Evolutionary conservation across 2,113 vertebrate genomes (phyloP), one percentile per base, ranked within the genome.

Genomic region (Empidonax alnorum): DNA sequence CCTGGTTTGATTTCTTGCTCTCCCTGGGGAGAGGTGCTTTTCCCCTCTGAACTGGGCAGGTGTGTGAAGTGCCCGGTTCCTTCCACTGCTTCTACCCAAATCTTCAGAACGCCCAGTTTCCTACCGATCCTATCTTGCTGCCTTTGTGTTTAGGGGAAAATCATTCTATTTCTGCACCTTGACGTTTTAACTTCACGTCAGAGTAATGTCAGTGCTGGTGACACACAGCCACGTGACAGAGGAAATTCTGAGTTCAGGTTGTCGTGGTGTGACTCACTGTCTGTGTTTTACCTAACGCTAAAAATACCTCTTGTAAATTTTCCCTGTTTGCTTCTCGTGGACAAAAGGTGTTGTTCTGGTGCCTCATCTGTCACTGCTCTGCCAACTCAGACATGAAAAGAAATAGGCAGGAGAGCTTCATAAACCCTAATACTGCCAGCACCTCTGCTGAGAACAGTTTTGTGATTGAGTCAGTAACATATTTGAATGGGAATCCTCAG

Each of bases 171-270:
- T 96, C 74, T 68, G 44, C 61, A 90, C 37, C 35, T 94, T 83
- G 13, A 23, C 1, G 2, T 55, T 90, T 94, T 86, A 87, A 78
- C 31, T 78, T 3, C 6, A 41, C 58, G 33, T 61, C 61, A 82
- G 89, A 84, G 35, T 63, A 67, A 61, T 72, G 44, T 90, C 76
- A 82, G 46, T 0, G 0, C 79, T 18, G 33, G 47, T 94, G 94
- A 89, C 94, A 95, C 79, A 52, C 35, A 47, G 59, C 75, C 87
- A 88, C 33, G 10, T 63, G 71, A 61, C 72, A 84, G 73, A 89
- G 94, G 92, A 96, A 95, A 89, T 75, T 90, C 49, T 95, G 76
- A 93, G 35, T 71, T 93, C 35, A 71, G 63, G 61, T 66, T 80
- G 12, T 19, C 4, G 6, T 53, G 80, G 37, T 9, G 10, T 97